These are phyloP conservation scores for Drosophila macrospina DNA, from an alignment of 2,888 invertebrate species.

Conservation along the genomic window DNA sequence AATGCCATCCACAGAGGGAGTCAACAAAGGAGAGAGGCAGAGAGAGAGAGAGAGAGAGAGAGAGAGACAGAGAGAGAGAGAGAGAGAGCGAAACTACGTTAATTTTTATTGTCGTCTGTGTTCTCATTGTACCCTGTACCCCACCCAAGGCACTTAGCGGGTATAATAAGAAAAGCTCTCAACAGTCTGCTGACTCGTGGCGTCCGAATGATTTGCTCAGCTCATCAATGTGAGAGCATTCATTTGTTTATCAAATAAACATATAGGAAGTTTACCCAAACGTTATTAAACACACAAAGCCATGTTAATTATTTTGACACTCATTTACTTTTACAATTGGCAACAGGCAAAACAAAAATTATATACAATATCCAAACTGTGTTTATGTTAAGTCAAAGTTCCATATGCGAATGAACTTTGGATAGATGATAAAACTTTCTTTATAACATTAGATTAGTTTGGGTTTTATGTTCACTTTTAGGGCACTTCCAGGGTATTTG, in stretches of 20 bases:
- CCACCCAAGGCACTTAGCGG: not conserved
- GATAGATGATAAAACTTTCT: not conserved
- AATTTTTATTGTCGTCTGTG: slow-evolving; percentile 26
- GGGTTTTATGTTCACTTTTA: not conserved
- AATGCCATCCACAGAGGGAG: not conserved
- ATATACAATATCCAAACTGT: slow-evolving; percentile 2
- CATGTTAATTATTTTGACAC: slow-evolving; percentile 11
- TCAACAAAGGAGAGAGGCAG: too few species aligned
- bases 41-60: not conserved
- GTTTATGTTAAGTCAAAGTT: too few species aligned
- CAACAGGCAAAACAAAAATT: not conserved
- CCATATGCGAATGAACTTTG: not conserved
- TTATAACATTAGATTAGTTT: not conserved
- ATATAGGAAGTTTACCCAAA: slow-evolving; percentile 18
- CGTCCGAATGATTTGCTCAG: not conserved
- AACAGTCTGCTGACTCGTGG: not conserved
- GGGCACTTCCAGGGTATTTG: slow-evolving; percentile 2
- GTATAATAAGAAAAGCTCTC: not conserved
- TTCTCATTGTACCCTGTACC: slow-evolving; percentile 13
- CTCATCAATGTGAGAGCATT: not conserved
- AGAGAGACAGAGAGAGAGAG: slow-evolving; percentile 1
- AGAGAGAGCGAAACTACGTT: slow-evolving; percentile 12
- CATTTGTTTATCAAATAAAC: slow-evolving; percentile 1
- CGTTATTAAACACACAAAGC: slow-evolving; percentile 8
- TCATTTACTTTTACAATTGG: slow-evolving; percentile 16